These are phyloP conservation scores for Macquaria australasica DNA, from an alignment of 2,113 vertebrate genomes.

Conservation along the genomic window DNA sequence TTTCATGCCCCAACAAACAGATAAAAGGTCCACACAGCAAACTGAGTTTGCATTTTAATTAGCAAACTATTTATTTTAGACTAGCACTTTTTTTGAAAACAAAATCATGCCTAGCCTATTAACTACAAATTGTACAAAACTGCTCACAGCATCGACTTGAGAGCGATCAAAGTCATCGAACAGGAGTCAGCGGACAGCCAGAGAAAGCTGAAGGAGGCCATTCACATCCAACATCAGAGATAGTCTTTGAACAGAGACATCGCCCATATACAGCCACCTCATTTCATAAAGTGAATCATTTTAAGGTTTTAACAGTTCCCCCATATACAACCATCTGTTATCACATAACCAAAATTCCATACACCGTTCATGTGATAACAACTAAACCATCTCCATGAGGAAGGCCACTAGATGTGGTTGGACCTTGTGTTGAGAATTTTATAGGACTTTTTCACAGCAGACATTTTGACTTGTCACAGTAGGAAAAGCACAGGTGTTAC, in stretches of 20 bases:
- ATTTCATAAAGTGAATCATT: too few species aligned
- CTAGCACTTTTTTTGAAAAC: background rate
- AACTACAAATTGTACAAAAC: background rate
- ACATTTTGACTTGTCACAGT: too few species aligned
- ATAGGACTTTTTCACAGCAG: too few species aligned
- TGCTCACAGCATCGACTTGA: background rate
- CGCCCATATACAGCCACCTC: too few species aligned
- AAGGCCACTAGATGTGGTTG: background rate
- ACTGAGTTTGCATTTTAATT: slow-evolving; percentile 25
- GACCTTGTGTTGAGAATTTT: background rate
- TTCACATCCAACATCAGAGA: background rate
- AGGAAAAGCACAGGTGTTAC: too few species aligned
- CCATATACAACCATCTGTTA: background rate
- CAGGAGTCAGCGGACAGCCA: background rate
- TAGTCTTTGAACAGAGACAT: background rate
- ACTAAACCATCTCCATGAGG: background rate
- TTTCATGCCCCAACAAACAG: slow-evolving; percentile 5
- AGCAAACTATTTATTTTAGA: background rate
- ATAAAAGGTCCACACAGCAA: background rate
- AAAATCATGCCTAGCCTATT: background rate
- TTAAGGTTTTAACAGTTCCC: too few species aligned
- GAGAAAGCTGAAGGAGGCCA: background rate
- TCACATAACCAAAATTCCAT: background rate
- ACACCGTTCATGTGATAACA: background rate
- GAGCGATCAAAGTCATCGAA: background rate